Base-by-base conservation (phyloP, 2,113 vertebrate species). In the Tenebrosternarchus preto region DNA sequence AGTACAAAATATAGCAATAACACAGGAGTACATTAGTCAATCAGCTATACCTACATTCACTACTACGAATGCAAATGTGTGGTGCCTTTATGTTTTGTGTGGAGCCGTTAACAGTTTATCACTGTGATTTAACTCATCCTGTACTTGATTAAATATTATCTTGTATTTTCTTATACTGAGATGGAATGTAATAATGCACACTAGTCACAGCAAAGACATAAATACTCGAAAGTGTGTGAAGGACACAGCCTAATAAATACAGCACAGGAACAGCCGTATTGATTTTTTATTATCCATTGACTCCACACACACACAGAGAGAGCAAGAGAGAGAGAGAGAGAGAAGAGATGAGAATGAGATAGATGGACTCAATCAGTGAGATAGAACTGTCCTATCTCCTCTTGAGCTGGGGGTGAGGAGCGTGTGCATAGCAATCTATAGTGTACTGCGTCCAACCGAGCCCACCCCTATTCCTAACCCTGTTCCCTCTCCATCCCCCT, bases 271-370 rank as follows among this genome's bases (percentile, higher is more conserved):
- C 43, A 36, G 2, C 31, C 8, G 2, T 39, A 68, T 68, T 39
- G 64, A 68, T 68, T 68, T 39, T 56, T 12, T 36, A 31, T 77
- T 68, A 36, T 57, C 76, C 20, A 22, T 50, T 25, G 27, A 57
- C 50, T 59, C 16, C 55, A 29, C 50, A 36, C 33, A 36, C 33
- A 36, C 33, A 6, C 24, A 22, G 53, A 60, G 17, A 50, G 43
- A 50, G 43, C 20, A n/a, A 69, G 64, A 39, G 64, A 24, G 17
- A 53, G 29, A 78, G 53, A 27, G 43, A 50, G 39, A 46, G 9
- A 36, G 27, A 36, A 36, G 46, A 43, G 76, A 60, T 70, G 68
- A 59, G 66, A 39, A 15, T 24, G 22, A 19, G 76, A 57, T 27
- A 8, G 36, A 60, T 78, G 55, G 24, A 70, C 24, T 43, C 24